Evolutionary conservation across 2,113 vertebrate species (phyloP), one percentile per base, ranked within the genome.

Genomic region (Halichoeres trimaculatus): DNA sequence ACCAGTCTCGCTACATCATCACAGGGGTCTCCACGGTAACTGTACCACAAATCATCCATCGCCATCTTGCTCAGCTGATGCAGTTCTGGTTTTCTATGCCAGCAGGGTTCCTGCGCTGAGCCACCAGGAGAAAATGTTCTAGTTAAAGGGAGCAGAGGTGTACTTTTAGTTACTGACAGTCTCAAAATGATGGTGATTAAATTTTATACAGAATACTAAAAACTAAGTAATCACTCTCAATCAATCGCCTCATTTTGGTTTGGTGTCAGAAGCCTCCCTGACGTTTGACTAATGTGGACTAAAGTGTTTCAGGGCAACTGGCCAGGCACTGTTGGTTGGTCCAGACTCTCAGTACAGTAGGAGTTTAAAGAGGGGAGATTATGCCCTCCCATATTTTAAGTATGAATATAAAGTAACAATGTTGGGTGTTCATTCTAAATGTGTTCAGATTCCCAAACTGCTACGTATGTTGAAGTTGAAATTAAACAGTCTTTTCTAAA

Each of bases 1-100:
- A 30, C 66, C 47, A 10, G 69, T 59, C 75, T 60, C 67, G 64
- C 67, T 50, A 64, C 70, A 75, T 80, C 74, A 83, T 76, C 62
- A 67, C 66, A 13, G 78, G 73, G 83, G 76, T 80, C 65, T 85
- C 83, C 79, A 62, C 19, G 2, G 51, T 61, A 65, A 75, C 74
- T 52, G 57, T 24, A 40, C 24, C 34, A 47, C 60, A 65, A 43
- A 50, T 45, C 54, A 19, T 60, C 50, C 38, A 35, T 36, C 4
- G 10, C 60, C 48, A 34, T 1, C 14, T 12, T 43, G 20, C 50
- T 19, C 35, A 23, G 34, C 0, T 52, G 62, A 40, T 30, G n/a
- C 3, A 7, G 17, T 17, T 64, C 43, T 34, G 5, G 11, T n/a
- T 77, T 69, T 11, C 36, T 20, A 16, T 54, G 8, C 51, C 30